These are phyloP conservation scores for Eptatretus atami DNA, from an alignment of 2,797 vertebrate species.

Conservation along the genomic window DNA sequence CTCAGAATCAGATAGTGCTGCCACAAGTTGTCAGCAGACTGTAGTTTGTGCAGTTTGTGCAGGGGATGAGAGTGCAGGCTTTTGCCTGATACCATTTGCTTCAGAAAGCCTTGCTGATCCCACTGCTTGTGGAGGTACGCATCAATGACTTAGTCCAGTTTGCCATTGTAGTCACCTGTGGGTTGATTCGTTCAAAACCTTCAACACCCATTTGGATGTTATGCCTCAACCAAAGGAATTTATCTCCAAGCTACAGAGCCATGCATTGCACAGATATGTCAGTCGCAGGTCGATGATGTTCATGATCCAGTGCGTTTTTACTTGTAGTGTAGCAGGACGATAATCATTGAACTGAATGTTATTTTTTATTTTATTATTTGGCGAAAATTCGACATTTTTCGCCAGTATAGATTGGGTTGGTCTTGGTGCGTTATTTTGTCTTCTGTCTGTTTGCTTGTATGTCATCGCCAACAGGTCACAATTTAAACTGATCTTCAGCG, in stretches of 20 bases:
- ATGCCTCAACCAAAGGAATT: conserved; percentile 61
- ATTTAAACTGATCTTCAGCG: too few species aligned
- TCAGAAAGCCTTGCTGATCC: not conserved
- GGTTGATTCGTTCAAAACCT: conserved; percentile 27
- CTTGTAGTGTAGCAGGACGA: too few species aligned
- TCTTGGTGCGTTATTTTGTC: too few species aligned
- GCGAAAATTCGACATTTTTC: too few species aligned
- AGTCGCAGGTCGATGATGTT: not conserved
- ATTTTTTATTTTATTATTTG: too few species aligned
- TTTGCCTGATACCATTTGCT: not conserved
- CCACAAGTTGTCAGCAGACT: too few species aligned
- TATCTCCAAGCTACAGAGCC: conserved; percentile 26
- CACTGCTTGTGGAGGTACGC: not conserved
- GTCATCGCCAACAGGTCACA: too few species aligned
- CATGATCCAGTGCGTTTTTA: not conserved
- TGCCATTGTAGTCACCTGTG: conserved; percentile 46
- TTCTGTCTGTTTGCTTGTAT: too few species aligned
- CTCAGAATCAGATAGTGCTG: not conserved
- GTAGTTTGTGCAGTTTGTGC: not conserved
- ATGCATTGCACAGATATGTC: not conserved
- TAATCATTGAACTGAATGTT: too few species aligned
- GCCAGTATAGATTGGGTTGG: too few species aligned
- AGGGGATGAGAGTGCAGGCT: not conserved
- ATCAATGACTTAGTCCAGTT: conserved; percentile 39
- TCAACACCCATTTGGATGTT: conserved; percentile 71